Conservation (phyloP, 1,140 invertebrate genomes). For the Nasonia longicornis region DNA sequence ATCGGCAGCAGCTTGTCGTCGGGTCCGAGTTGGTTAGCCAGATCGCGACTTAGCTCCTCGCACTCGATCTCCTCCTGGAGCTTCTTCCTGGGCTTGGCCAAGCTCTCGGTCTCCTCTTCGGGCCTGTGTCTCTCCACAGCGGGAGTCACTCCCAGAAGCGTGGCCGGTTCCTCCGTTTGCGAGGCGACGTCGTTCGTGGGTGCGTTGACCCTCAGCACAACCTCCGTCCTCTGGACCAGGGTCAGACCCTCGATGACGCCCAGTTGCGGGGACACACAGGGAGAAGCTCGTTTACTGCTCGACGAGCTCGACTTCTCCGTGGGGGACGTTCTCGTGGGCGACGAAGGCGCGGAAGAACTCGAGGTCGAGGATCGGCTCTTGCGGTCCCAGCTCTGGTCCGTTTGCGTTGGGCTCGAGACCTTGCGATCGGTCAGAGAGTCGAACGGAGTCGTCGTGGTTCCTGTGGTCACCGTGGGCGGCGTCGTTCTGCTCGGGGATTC, state of each 20-base stretch:
- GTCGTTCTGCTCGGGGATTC: slow-evolving; percentile 39
- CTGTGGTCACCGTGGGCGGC: slow-evolving; percentile 41
- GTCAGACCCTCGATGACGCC: slow-evolving; percentile 68
- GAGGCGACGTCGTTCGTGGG: slow-evolving; percentile 74
- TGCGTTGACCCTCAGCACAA: slow-evolving; percentile 73
- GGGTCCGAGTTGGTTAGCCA: slow-evolving; percentile 78
- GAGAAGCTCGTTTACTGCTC: slow-evolving; percentile 48
- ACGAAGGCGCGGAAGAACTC: slow-evolving; percentile 9
- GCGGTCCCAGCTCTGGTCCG: slow-evolving; percentile 57
- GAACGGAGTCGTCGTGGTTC: slow-evolving; percentile 42
- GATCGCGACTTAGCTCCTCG: slow-evolving; percentile 80
- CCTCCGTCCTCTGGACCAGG: slow-evolving; percentile 74
- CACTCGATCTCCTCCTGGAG: slow-evolving; percentile 85
- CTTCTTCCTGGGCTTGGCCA: slow-evolving; percentile 69
- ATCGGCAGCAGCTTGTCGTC: slow-evolving; percentile 79
- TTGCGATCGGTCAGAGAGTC: slow-evolving; percentile 54
- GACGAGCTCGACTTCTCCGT: slow-evolving; percentile 58
- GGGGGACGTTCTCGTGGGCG: slow-evolving; percentile 52
- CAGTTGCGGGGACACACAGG: slow-evolving; percentile 62
- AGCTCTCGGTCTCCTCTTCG: slow-evolving; percentile 36
- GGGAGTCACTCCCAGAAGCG: slow-evolving; percentile 21
- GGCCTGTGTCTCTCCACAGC: neutral
- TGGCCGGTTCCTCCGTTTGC: slow-evolving; percentile 70
- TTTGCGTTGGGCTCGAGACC: slow-evolving; percentile 64
- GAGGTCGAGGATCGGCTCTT: slow-evolving; percentile 42